These are phyloP conservation scores for Cephus pulcher DNA, from an alignment of 2,888 invertebrate species.

Conservation along the genomic window DNA sequence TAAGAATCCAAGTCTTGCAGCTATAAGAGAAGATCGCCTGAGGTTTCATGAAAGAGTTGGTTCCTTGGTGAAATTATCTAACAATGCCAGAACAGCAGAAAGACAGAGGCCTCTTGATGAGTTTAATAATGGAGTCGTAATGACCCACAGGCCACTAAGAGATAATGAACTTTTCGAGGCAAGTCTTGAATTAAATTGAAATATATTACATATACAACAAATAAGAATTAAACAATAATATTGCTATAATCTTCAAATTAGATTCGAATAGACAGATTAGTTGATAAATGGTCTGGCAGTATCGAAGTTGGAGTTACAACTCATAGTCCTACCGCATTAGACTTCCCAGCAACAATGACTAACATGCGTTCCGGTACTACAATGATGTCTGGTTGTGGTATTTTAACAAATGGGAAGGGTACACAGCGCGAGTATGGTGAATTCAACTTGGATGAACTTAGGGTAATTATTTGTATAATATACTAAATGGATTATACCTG, in stretches of 20 bases:
- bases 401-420: constrained; percentile 95
- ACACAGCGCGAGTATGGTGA: constrained; percentile 92
- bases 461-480: constrained; percentile 68
- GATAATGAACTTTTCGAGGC: constrained; percentile 93
- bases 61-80: constrained; percentile 85
- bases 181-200: constrained; percentile 13
- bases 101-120: constrained; percentile 90
- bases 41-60: constrained; percentile 92
- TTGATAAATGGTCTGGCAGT: constrained; percentile 96
- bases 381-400: constrained; percentile 98
- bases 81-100: constrained; percentile 86
- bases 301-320: constrained; percentile 95
- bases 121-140: constrained; percentile 96
- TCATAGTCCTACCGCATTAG: constrained; percentile 88
- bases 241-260: constrained; percentile 45
- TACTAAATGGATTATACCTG: neutral
- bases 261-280: constrained; percentile 91
- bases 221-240: neutral
- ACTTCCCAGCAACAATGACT: constrained; percentile 97
- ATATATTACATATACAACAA: neutral
- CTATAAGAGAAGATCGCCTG: constrained; percentile 72
- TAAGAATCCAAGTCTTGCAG: constrained; percentile 57
- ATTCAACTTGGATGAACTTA: constrained; percentile 92
- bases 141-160: constrained; percentile 89
- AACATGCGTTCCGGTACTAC: constrained; percentile 91